These are phyloP conservation scores for Hippolais icterina DNA, from an alignment of 2,113 vertebrate genomes.

Conservation along the genomic window DNA sequence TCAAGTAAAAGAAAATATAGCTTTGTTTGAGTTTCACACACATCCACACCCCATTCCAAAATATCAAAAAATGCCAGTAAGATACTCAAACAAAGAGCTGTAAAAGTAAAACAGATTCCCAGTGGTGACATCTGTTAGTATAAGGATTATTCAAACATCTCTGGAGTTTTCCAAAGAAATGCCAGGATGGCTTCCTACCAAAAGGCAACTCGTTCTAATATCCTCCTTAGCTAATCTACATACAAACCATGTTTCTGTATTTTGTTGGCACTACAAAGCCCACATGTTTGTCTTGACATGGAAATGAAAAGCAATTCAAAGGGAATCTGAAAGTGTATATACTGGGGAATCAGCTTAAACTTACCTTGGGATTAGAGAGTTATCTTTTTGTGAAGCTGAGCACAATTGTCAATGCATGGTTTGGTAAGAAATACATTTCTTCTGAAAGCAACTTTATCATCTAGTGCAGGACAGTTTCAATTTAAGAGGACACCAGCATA, in stretches of 20 bases:
- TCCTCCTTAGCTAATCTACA: not conserved
- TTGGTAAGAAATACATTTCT: not conserved
- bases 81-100: constrained; percentile 23
- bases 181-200: constrained; percentile 8
- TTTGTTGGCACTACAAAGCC: not conserved
- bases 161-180: constrained; percentile 15
- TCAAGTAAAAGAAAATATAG: not conserved
- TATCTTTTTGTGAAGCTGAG: not conserved
- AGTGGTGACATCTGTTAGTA: constrained; percentile 44
- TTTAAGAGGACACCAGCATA: not conserved
- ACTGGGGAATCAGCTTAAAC: not conserved
- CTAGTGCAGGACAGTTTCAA: not conserved
- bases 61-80: not conserved
- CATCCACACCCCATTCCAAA: not conserved
- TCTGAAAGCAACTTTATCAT: not conserved
- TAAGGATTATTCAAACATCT: constrained; percentile 34
- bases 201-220: not conserved
- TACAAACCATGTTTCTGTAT: not conserved
- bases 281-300: not conserved
- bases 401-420: not conserved
- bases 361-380: not conserved
- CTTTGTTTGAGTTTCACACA: constrained; percentile 1
- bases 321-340: not conserved
- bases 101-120: constrained; percentile 39
- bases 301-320: not conserved